Evolutionary conservation across 2,113 vertebrate genomes (phyloP).

Genomic region (Amphilophus citrinellus): DNA sequence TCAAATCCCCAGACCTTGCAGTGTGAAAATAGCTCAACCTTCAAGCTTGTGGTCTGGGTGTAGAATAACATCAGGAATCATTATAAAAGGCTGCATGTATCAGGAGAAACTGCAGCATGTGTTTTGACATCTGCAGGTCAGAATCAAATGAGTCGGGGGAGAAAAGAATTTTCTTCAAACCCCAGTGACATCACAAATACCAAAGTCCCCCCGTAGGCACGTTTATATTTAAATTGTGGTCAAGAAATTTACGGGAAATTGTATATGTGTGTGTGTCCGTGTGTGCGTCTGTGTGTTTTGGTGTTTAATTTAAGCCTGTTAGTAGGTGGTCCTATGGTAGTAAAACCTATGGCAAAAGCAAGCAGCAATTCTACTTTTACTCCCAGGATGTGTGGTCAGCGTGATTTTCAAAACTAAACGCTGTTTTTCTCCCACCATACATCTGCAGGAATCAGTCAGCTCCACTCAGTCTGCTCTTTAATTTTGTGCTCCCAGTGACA

Average conservation of each 20-base stretch:
- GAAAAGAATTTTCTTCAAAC: constrained; percentile 70
- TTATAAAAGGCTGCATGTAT: constrained; percentile 73
- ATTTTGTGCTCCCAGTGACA: constrained; percentile 71
- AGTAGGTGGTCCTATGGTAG: constrained; percentile 79
- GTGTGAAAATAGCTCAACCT: constrained; percentile 82
- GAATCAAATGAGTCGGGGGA: constrained; percentile 55
- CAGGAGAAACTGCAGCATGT: constrained; percentile 59
- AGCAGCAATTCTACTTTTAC: constrained; percentile 67
- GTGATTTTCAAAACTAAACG: constrained; percentile 65
- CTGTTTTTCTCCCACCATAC: constrained; percentile 54
- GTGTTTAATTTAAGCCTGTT: constrained; percentile 66
- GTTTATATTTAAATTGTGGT: constrained; percentile 75
- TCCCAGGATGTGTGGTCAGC: constrained; percentile 72
- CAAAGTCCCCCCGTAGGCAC: constrained; percentile 53
- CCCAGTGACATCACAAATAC: constrained; percentile 75
- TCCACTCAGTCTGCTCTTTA: constrained; percentile 70
- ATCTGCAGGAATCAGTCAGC: constrained; percentile 61
- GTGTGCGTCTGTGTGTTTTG: background rate
- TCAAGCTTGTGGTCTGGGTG: constrained; percentile 72
- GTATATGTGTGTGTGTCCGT: constrained; percentile 14
- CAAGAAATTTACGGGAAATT: constrained; percentile 68
- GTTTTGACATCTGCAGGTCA: constrained; percentile 72
- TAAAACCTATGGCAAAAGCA: constrained; percentile 65
- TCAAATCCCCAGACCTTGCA: constrained; percentile 75
- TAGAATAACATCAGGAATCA: constrained; percentile 76